These are phyloP conservation scores for Zosterops japonicus DNA, from an alignment of 2,113 vertebrate species.

Conservation along the genomic window DNA sequence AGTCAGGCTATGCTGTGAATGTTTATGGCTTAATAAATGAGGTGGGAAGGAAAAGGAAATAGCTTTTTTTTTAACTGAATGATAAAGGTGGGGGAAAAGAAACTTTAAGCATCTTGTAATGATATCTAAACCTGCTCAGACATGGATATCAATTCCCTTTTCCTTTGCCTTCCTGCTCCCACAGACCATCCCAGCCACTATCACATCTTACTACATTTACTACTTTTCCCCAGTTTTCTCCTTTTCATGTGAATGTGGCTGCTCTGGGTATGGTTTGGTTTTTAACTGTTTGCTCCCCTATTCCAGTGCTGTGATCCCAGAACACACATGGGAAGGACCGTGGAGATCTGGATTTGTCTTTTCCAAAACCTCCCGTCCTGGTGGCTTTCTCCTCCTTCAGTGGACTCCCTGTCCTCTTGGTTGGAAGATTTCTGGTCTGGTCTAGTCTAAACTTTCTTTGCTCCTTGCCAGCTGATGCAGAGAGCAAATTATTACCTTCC, in stretches of 20 bases:
- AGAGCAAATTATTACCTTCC: neutral
- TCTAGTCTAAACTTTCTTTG: neutral
- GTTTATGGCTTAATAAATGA: slow-evolving; percentile 11
- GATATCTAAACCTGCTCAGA: neutral
- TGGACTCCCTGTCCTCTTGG: neutral
- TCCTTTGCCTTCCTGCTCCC: neutral
- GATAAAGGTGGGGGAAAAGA: neutral
- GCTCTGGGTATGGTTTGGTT: neutral
- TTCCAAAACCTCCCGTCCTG: neutral
- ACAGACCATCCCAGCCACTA: neutral
- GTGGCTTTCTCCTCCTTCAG: neutral
- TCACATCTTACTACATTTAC: neutral
- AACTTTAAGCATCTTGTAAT: neutral
- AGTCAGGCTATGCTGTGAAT: neutral
- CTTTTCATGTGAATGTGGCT: neutral
- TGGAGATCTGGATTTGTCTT: neutral
- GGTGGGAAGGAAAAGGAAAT: neutral
- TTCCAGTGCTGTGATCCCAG: neutral
- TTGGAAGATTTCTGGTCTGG: neutral
- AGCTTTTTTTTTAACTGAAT: neutral
- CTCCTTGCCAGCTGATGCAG: neutral
- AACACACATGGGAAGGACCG: accelerated
- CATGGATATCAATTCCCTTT: neutral
- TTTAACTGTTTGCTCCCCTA: neutral
- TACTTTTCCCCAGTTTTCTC: neutral